Conservation (phyloP, 2,797 vertebrate genomes). For the Lophius americanus region DNA sequence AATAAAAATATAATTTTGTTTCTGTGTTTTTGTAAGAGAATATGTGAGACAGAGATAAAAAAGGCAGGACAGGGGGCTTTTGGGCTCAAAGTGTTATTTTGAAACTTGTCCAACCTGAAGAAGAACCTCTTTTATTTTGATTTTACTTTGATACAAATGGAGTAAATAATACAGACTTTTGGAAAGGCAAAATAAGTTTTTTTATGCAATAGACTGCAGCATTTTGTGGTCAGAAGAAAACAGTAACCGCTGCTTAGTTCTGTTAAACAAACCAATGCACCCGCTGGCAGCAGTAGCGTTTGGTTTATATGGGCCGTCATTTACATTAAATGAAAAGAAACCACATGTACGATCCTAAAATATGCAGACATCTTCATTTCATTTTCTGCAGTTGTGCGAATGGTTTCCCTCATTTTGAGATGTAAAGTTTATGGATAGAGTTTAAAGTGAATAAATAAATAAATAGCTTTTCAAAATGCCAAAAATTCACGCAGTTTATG, state of each 20-base stretch:
- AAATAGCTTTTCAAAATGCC: background rate
- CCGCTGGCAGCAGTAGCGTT: too few relatives aligned
- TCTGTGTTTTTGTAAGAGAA: conserved; percentile 23
- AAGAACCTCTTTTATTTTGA: background rate
- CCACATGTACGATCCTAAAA: background rate
- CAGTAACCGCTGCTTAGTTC: too few relatives aligned
- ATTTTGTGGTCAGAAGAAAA: too few relatives aligned
- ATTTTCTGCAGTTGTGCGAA: background rate
- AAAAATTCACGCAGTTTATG: background rate
- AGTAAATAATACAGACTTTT: background rate
- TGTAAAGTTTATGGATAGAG: background rate
- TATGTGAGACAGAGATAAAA: conserved; percentile 6
- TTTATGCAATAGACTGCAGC: too few relatives aligned
- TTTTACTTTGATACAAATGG: conserved; percentile 1
- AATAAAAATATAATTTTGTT: conserved; percentile 43
- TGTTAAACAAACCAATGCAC: too few relatives aligned
- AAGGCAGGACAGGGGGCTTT: conserved; percentile 11
- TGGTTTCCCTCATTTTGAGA: background rate
- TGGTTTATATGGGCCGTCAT: too few relatives aligned
- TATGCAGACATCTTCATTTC: background rate
- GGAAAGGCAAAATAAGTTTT: background rate
- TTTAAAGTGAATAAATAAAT: background rate
- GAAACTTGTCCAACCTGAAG: background rate
- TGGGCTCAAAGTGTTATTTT: conserved; percentile 15
- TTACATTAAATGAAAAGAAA: background rate